These are phyloP conservation scores for Trimorus sp. DNA, from an alignment of 2,888 invertebrate species.

Conservation along the genomic window DNA sequence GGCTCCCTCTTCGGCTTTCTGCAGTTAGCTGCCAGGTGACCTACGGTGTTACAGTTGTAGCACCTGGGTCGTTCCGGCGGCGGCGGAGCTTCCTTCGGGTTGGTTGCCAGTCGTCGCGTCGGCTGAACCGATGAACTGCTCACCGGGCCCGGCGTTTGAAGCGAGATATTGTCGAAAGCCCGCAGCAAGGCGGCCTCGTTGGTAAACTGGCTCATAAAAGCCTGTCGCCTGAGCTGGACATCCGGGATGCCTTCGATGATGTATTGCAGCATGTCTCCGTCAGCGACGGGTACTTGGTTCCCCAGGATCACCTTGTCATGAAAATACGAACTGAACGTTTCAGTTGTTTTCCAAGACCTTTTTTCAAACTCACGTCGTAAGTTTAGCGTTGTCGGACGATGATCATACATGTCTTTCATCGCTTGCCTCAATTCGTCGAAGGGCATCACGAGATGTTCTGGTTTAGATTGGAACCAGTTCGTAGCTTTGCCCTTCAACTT, in stretches of 20 bases:
- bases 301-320: conserved; percentile 64
- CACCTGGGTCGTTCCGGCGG: not conserved
- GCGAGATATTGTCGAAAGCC: conserved; percentile 5
- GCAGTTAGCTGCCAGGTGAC: conserved; percentile 4
- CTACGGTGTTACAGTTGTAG: conserved; percentile 11
- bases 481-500: too few species aligned
- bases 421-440: too few species aligned
- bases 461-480: too few species aligned
- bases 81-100: not conserved
- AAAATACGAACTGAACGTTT: conserved; percentile 61
- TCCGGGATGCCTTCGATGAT: conserved; percentile 63
- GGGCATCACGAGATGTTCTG: too few species aligned
- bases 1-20: conserved; percentile 18
- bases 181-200: conserved; percentile 18
- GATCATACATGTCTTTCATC: too few species aligned
- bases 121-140: too few species aligned
- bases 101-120: not conserved
- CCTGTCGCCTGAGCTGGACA: conserved; percentile 48
- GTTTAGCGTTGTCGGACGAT: too few species aligned
- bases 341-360: conserved; percentile 47
- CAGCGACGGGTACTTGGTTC: conserved; percentile 38
- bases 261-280: conserved; percentile 57
- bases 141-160: not conserved
- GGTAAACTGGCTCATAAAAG: conserved; percentile 43
- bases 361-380: conserved; percentile 61